These are phyloP conservation scores for Limnodromus scolopaceus DNA, from an alignment of 2,797 vertebrate species.

Conservation along the genomic window DNA sequence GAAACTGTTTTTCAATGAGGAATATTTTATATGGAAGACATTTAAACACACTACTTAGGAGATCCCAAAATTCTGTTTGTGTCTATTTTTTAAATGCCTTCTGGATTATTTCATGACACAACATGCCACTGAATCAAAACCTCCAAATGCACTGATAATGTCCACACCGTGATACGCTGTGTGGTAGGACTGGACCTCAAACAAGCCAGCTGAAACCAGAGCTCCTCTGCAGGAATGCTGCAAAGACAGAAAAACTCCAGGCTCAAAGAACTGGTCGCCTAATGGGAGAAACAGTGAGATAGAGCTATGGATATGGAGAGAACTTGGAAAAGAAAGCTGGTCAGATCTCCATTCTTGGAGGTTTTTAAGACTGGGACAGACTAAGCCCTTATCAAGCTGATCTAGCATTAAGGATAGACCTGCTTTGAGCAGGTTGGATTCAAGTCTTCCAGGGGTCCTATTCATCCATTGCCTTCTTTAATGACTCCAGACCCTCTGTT, in stretches of 20 bases:
- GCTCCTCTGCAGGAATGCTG: background rate
- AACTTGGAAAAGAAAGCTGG: background rate
- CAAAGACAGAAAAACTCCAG: background rate
- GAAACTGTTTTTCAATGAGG: background rate
- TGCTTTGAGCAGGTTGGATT: background rate
- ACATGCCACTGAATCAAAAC: rapidly evolving
- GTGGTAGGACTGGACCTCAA: rapidly evolving
- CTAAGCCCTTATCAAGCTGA: background rate
- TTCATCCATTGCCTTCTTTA: background rate
- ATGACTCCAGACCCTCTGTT: background rate
- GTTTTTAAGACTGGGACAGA: background rate
- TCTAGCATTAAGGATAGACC: background rate
- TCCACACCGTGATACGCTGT: background rate
- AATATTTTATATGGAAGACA: background rate
- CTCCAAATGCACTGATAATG: background rate
- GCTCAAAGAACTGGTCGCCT: background rate
- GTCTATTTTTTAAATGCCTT: background rate
- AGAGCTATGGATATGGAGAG: background rate
- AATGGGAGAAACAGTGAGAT: background rate
- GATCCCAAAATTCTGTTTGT: background rate
- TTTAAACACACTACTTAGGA: background rate
- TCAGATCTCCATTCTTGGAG: background rate
- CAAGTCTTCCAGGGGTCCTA: background rate
- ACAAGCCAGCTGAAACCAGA: background rate
- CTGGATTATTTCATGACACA: background rate